Percentiles rank a stretch among this genome's conserved stretches.
These are phyloP conservation scores for Acanthoscelides obtectus DNA, from an alignment of 2,888 invertebrate genomes.

Conservation along the genomic window DNA sequence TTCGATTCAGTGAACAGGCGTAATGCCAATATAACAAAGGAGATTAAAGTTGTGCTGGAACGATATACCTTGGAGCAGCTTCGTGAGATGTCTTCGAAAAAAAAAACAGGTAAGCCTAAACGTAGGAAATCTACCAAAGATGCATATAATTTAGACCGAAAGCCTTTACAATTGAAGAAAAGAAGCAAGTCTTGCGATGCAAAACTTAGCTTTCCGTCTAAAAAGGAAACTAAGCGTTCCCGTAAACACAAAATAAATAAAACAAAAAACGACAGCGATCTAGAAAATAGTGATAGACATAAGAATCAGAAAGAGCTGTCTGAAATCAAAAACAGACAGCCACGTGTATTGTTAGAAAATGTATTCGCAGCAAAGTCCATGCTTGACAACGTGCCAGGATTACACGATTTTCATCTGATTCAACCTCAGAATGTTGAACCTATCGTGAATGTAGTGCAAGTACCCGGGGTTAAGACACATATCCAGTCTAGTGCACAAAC, in stretches of 20 bases:
- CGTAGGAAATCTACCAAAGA: too few species aligned
- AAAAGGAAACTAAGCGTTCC: too few species aligned
- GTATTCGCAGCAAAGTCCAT: conserved; percentile 28
- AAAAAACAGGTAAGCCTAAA: not conserved
- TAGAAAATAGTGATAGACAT: not conserved
- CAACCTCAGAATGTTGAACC: conserved; percentile 48
- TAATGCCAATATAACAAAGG: conserved; percentile 15
- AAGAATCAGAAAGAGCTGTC: not conserved
- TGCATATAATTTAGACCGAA: too few species aligned
- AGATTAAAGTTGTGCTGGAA: conserved; percentile 21
- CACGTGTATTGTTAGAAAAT: conserved; percentile 1
- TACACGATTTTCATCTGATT: conserved; percentile 57
- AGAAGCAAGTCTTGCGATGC: too few species aligned
- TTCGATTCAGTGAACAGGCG: too few species aligned
- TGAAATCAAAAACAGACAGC: not conserved
- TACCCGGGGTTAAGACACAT: conserved; percentile 37
- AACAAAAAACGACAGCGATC: not conserved
- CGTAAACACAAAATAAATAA: too few species aligned
- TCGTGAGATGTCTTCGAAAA: not conserved
- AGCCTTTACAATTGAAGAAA: too few species aligned
- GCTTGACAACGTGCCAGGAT: conserved; percentile 53
- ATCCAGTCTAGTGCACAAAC: conserved; percentile 41
- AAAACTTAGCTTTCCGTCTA: too few species aligned
- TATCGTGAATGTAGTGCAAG: conserved; percentile 46
- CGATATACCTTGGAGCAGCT: conserved; percentile 9